phyloP scores from a whole-genome alignment of 2,113 vertebrate genomes.

The Poecilia latipinna region DNA sequence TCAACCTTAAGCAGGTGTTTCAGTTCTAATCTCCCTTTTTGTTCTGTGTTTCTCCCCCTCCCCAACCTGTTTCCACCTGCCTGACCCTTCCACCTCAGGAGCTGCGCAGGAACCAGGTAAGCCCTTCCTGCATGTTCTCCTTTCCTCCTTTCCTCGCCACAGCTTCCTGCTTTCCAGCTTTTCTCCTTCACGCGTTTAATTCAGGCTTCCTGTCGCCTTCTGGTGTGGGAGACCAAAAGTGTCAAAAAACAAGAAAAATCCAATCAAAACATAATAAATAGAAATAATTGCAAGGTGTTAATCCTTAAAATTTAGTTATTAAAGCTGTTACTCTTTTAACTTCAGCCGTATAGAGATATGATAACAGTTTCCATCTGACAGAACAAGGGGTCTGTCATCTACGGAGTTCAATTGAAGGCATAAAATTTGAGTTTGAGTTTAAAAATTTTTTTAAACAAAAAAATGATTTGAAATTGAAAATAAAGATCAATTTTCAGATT shows the following conservation, averaged over 20 bases:
- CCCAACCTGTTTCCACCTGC: constrained; percentile 8
- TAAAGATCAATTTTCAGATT: no score
- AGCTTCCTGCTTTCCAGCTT: neutral
- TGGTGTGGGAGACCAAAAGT: neutral
- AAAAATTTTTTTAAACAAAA: no score
- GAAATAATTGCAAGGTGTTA: no score
- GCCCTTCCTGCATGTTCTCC: constrained; percentile 28
- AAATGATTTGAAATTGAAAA: no score
- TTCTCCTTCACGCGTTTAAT: neutral
- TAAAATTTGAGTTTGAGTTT: no score
- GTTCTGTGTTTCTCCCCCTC: constrained; percentile 21
- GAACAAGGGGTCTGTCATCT: no score
- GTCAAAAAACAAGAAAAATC: neutral
- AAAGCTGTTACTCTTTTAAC: no score
- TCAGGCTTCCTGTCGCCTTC: neutral
- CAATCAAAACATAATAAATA: no score
- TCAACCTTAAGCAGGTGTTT: constrained; percentile 30
- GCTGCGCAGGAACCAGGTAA: constrained; percentile 81
- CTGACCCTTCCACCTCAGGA: constrained; percentile 65
- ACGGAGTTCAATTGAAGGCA: no score
- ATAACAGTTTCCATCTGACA: no score
- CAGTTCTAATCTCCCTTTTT: constrained; percentile 59
- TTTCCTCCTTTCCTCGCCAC: constrained; percentile 17
- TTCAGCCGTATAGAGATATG: no score
- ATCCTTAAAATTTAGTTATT: no score